These are phyloP conservation scores for Diorhabda carinulata DNA, from an alignment of 1,140 invertebrate species.

Conservation along the genomic window DNA sequence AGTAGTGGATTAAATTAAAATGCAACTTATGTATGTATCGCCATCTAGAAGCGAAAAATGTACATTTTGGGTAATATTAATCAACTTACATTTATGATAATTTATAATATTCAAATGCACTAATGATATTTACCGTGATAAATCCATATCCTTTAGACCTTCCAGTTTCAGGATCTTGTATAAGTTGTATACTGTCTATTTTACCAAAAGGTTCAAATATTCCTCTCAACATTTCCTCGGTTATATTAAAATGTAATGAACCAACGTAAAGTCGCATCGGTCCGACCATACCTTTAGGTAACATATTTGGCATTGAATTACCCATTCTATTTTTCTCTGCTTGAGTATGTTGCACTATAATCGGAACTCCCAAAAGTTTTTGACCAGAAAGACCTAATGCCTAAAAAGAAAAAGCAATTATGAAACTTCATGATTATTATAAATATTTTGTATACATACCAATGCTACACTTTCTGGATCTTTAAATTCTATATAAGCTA, in stretches of 20 bases:
- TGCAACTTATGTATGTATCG: too few species aligned
- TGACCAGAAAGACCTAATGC: slow-evolving; percentile 96
- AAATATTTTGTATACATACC: slow-evolving; percentile 53
- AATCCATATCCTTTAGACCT: slow-evolving; percentile 97
- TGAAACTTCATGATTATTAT: not conserved
- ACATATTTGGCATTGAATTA: slow-evolving; percentile 75
- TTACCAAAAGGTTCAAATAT: slow-evolving; percentile 99
- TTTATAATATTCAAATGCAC: too few species aligned
- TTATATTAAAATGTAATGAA: slow-evolving; percentile 98
- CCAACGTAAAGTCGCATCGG: slow-evolving; percentile 97
- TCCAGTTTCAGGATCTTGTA: slow-evolving; percentile 91
- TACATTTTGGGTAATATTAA: too few species aligned
- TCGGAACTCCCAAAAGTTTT: slow-evolving; percentile 93
- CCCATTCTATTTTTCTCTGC: slow-evolving; percentile 97
- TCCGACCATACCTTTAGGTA: slow-evolving; percentile 76
- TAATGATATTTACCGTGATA: slow-evolving; percentile 74
- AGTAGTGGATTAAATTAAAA: too few species aligned
- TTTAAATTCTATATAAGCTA: slow-evolving; percentile 98
- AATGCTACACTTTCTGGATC: slow-evolving; percentile 96
- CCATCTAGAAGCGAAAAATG: too few species aligned
- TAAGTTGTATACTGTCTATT: slow-evolving; percentile 95
- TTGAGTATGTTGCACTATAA: slow-evolving; percentile 97
- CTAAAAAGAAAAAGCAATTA: slow-evolving; percentile 49
- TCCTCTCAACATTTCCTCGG: slow-evolving; percentile 95
- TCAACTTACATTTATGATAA: too few species aligned